phyloP scores from a whole-genome alignment of 1,140 invertebrate species.

The Sarcophaga bullata region DNA sequence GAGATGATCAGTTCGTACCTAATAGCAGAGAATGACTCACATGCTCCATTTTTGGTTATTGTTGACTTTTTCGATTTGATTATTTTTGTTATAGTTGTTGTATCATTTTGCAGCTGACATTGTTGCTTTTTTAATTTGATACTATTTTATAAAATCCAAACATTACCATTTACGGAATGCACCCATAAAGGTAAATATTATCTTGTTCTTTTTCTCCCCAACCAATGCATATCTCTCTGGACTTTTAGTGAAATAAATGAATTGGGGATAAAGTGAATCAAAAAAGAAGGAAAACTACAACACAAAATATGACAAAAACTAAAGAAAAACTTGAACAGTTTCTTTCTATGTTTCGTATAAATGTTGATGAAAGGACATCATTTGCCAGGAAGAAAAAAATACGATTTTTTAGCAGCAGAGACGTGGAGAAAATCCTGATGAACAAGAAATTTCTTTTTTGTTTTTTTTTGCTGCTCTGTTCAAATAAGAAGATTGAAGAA shows the following conservation, averaged over 20 bases:
- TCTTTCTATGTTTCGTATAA: neutral
- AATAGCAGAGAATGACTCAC: neutral
- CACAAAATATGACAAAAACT: neutral
- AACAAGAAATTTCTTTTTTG: neutral
- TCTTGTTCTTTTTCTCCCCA: neutral
- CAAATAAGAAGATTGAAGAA: neutral
- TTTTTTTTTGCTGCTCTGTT: neutral
- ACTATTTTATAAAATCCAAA: constrained; percentile 36
- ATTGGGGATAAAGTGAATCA: neutral
- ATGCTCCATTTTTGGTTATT: neutral
- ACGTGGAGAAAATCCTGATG: neutral
- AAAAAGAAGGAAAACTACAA: constrained; percentile 1
- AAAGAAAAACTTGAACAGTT: constrained; percentile 6
- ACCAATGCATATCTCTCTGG: too few relatives aligned
- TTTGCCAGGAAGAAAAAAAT: neutral
- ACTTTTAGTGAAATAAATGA: neutral
- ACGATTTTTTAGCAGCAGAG: neutral
- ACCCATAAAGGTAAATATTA: constrained; percentile 29
- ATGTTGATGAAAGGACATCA: constrained; percentile 18
- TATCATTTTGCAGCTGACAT: neutral
- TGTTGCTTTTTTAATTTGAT: constrained; percentile 21
- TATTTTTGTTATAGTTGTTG: too few relatives aligned
- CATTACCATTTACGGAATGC: constrained; percentile 30
- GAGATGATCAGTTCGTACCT: too few relatives aligned
- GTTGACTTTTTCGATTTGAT: neutral